Base-by-base conservation (phyloP, 2,888 invertebrate genomes). In the Lepidochrysops patricia region DNA sequence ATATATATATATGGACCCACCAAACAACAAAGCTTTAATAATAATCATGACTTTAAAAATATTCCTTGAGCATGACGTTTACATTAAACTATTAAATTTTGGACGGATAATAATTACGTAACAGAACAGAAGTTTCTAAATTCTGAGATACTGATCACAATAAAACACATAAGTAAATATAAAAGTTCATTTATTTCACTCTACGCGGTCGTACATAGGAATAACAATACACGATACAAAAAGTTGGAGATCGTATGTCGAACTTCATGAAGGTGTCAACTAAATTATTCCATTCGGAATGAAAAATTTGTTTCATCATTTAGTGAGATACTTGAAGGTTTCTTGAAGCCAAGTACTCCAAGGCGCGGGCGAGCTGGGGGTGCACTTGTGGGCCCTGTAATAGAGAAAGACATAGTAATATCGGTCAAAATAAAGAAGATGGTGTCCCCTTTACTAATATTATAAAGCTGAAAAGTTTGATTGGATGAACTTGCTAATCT, bases 291-390 rank as follows among this genome's bases (percentile, higher is more conserved):
- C 7, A 27, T 52, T 13, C 52, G 15, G 27, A 52, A 27, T 13
- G 32, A 29, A 23, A 34, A 32, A 52, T 5, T 27, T 52, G 23
- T 19, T 43, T 43, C 7, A 43, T 43, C 9, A 43, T 43, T 43
- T 43, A 43, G 19, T 43, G 43, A 43, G 43, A 43, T 43, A 43
- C 43, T 19, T 43, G 43, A 43, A 43, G 43, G 43, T 43, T 43
- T 43, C 43, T 19, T 19, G 43, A 19, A 43, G 72, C 70, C 67
- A 68, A 62, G 73, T 69, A 82, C 0, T 75, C 83, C n/a, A 90
- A 70, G n/a, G 88, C 79, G 71, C 82, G 82, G 34, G 79, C 70
- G 72, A 91, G 91, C 58, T 77, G 83, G 6, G 43, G 43, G 43
- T 43, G 43, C 1, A 43, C 23, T 43, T 23, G 43, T 19, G 43